A percentile compares a stretch with the other conserved stretches of the same genome.
These are phyloP conservation scores for Habropoda laboriosa DNA, from an alignment of 1,140 invertebrate species.

Conservation along the genomic window DNA sequence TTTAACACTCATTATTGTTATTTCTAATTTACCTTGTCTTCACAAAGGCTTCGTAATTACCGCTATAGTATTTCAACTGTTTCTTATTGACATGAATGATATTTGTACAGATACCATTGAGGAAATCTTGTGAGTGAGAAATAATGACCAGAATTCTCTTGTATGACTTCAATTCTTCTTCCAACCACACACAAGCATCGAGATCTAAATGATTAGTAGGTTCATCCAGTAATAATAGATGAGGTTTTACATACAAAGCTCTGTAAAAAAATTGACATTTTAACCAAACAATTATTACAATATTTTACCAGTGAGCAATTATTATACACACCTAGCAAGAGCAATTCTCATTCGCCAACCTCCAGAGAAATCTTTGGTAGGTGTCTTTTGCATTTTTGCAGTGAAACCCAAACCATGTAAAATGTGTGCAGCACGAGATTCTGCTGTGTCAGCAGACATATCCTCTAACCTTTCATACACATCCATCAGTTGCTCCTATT, in stretches of 20 bases:
- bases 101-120: conserved; percentile 99
- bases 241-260: conserved; percentile 95
- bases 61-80: conserved; percentile 96
- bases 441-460: conserved; percentile 96
- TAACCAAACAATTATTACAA: not conserved
- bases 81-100: conserved; percentile 98
- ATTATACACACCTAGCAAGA: conserved; percentile 86
- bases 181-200: conserved; percentile 99
- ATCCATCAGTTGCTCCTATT: conserved; percentile 97
- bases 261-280: conserved; percentile 72
- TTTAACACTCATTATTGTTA: not conserved
- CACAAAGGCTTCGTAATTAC: conserved; percentile 98
- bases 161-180: conserved; percentile 97
- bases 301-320: not conserved
- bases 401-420: conserved; percentile 98
- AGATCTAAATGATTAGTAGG: conserved; percentile 99
- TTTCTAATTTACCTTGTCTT: conserved; percentile 74
- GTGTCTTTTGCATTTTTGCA: conserved; percentile 95
- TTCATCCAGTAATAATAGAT: conserved; percentile 96
- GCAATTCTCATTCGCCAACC: conserved; percentile 99
- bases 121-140: conserved; percentile 99
- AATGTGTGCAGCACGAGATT: conserved; percentile 96
- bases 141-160: conserved; percentile 99
- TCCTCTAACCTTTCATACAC: conserved; percentile 99
- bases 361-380: conserved; percentile 97